Conservation (phyloP, 2,113 vertebrate species). For the Notiomystis cincta region DNA sequence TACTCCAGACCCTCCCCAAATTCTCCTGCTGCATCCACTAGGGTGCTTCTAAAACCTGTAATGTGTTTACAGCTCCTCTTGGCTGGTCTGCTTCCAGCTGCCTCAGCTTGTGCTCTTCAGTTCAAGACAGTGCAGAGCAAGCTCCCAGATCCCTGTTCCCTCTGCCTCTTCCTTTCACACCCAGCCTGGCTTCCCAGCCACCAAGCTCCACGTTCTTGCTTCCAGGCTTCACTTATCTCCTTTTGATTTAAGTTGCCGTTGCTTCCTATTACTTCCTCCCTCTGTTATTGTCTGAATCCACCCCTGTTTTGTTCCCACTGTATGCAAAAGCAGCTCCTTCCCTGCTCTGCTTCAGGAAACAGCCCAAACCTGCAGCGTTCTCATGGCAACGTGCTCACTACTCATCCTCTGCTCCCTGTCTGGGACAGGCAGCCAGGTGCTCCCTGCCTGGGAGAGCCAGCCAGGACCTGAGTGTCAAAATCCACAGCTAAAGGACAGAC, state of each 20-base stretch:
- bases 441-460: neutral
- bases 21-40: neutral
- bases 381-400: neutral
- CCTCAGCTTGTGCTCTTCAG: neutral
- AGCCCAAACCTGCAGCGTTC: neutral
- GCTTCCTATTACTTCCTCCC: neutral
- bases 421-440: neutral
- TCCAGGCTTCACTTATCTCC: neutral
- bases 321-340: neutral
- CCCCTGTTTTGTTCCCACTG: neutral
- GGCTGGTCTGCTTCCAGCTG: neutral
- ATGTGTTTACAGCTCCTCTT: neutral
- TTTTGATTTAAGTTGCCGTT: neutral
- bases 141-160: neutral
- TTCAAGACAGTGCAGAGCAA: neutral
- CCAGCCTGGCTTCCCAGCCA: neutral
- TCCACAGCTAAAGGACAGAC: rapidly evolving
- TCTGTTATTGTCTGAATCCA: slow-evolving; percentile 4
- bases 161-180: neutral
- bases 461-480: neutral
- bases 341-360: neutral
- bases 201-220: neutral
- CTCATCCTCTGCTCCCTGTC: neutral
- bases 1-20: neutral
- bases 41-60: neutral